A percentile compares a stretch with the other conserved stretches of the same genome.
Evolutionary conservation across 2,113 vertebrate species (phyloP).

Genomic region (Saccopteryx leptura): DNA sequence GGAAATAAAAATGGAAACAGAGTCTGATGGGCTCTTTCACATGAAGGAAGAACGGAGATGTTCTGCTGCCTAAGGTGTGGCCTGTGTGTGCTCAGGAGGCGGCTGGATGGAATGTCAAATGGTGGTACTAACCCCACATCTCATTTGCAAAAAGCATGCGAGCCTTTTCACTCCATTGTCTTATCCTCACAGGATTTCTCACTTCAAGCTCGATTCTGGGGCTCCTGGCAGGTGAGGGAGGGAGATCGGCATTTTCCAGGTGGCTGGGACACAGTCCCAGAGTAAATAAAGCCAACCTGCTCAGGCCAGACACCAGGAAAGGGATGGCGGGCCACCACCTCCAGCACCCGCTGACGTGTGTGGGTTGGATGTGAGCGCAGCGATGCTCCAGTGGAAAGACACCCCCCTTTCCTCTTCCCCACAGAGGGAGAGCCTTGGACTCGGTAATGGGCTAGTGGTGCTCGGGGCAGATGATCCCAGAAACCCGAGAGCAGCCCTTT

Average conservation of each 20-base stretch:
- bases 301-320: neutral
- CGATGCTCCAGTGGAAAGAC: neutral
- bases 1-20: accelerated
- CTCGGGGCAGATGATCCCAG: neutral
- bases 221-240: neutral
- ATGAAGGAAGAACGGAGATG: too few species aligned
- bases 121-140: accelerated
- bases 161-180: neutral
- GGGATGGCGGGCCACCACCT: accelerated
- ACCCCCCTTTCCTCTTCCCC: accelerated
- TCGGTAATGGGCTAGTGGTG: neutral
- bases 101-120: accelerated
- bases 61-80: accelerated
- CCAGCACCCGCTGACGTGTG: accelerated
- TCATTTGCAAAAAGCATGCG: too few species aligned
- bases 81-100: neutral
- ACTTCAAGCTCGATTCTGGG: accelerated
- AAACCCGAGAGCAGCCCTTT: neutral
- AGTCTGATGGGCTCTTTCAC: neutral
- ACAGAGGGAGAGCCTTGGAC: neutral
- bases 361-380: neutral
- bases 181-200: neutral
- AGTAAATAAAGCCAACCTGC: neutral
- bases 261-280: accelerated
- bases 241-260: neutral